Base-by-base conservation (phyloP, 2,888 invertebrate genomes). In the Esperia sulphurella region DNA sequence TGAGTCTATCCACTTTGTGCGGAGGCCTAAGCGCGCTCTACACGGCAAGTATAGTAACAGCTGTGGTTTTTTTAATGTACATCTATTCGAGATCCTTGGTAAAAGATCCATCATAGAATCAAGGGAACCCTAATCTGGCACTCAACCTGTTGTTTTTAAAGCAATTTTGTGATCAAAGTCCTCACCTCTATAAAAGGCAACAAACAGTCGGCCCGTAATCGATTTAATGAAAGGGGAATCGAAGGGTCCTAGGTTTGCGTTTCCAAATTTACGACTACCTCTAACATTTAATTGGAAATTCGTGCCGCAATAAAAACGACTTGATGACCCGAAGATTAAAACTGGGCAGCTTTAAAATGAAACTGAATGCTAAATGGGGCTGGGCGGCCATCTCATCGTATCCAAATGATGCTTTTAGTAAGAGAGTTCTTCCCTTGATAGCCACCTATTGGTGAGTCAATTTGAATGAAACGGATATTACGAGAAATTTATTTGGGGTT, bases 181-280 rank as follows among this genome's bases (percentile, higher is more conserved):
- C 67, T 76, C 70, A 74, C 75, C 77, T 75, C 68, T 65, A 76
- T 79, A 79, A 83, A 83, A 77, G 72, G 71, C 61, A 68, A 68
- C 73, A 83, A 81, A 83, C 78, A 79, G 69, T 68, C 65, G 59
- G 62, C 67, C 69, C 64, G 72, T 83, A 81, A 85, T 84, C 79
- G 80, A 83, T 83, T 80, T 82, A 85, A 83, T 83, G 81, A 83
- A 83, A 83, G 76, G 74, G 78, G 77, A 79, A 79, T 81, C 76
- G 83, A 79, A 79, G 74, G 79, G 77, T 72, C 63, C 68, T 70
- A 79, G 72, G 81, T 80, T 82, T 75, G 74, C 79, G 66, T 75
- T 77, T 75, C 77, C 64, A 75, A 84, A 85, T 85, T 86, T 84
- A 85, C 83, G 83, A 79, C 75, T 70, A 71, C 73, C 72, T 77